Base-by-base conservation (phyloP, 2,113 vertebrate genomes). In the Cricetomys ansorgei region DNA sequence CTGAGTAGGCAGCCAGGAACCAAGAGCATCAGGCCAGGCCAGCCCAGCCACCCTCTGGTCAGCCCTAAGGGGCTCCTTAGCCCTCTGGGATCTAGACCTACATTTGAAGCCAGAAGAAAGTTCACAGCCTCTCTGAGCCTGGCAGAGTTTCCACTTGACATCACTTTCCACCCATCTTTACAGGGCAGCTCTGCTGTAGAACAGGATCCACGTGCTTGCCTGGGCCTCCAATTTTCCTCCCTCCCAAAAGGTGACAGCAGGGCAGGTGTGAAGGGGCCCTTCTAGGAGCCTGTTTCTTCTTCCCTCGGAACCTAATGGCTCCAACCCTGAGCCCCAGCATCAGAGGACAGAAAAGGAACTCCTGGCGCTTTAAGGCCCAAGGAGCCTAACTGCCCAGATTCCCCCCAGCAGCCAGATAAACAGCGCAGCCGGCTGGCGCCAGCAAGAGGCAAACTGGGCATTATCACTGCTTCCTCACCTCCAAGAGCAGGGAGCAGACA, bases 391-490 rank as follows among this genome's bases (percentile, higher is more conserved):
- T 99, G 99, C 99, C 99, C 98, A 99, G 99, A 99, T 99, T 97
- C 99, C 99, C 55, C 98, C 99, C 98, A 98, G 99, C 99, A 99
- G 99, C 99, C 99, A 99, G 99, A 99, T 99, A 99, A 99, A 98
- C 99, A 99, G 99, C 98, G 98, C 99, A 98, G 99, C 99, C 99
- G 99, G 98, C 99, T 99, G 99, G 99, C 99, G 99, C 99, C 99
- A 99, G 99, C 98, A 97, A 99, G 98, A 99, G 99, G 99, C 99
- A 99, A 99, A 99, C 99, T 99, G 99, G 99, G 99, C 99, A 99
- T 99, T 99, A 99, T 99, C 99, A 99, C 99, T 99, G 99, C 99
- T 99, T 98, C 99, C 99, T 99, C 99, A 99, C 99, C 99, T 99
- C 97, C 92, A 90, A 96, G 95, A 96, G 95, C 79, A 7, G 64